Evolutionary conservation across 1,140 invertebrate species (phyloP), one percentile per base, ranked within the genome.

Genomic region (Ceratosolen fusciceps): DNA sequence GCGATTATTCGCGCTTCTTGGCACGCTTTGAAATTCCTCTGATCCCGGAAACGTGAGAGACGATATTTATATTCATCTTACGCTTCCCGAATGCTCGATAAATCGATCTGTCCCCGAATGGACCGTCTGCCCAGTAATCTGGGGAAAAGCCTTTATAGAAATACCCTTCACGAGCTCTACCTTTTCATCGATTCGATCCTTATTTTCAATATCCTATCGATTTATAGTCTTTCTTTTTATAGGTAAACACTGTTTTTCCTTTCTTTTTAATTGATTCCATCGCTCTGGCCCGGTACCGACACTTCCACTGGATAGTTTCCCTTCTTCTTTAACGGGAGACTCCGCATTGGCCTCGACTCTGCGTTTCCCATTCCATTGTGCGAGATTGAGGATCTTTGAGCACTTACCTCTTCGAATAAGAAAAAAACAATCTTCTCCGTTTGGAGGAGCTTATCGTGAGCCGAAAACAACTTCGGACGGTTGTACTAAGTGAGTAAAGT

Each of bases 21-120:
- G n/a, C 70, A 31, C 79, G 74, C 65, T 54, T 77, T 39, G 37
- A 77, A 77, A 58, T 58, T 77, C 75, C 65, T 39, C 14, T 12
- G n/a, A 19, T 16, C 1, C 37, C 52, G 67, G 49, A 29, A 67
- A 21, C 47, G 12, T 31, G 39, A 52, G 62, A 52, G n/a, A 3
- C 60, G 24, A 76, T 19, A 9, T 52, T 52, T 52, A 52, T 52
- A 16, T 52, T 52, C 49, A 52, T 21, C 49, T 52, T 19, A 2
- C 49, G 49, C 10, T 19, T 52, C 14, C 19, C 60, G 71, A 14
- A 75, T 49, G n/a, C 52, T 67, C 34, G 60, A 67, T 75, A 43
- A 37, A n/a, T n/a, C n/a, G n/a, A n/a, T n/a, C n/a, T n/a, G n/a
- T n/a, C n/a, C n/a, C n/a, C n/a, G n/a, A n/a, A n/a, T n/a, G n/a